Evolutionary conservation across 2,888 invertebrate species (phyloP).

Genomic region (Ceraclea dissimilis): DNA sequence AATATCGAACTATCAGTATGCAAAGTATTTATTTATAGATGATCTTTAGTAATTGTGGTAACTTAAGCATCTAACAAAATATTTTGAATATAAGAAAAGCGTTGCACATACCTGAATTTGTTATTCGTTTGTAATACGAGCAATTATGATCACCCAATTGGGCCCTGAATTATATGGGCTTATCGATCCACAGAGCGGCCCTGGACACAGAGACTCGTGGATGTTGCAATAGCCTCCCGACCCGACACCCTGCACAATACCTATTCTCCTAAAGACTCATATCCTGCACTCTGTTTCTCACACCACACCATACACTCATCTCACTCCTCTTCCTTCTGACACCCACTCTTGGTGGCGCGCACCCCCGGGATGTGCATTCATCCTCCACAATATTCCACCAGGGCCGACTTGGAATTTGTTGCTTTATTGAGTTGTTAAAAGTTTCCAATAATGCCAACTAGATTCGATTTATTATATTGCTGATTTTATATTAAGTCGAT

Average conservation of each 20-base stretch:
- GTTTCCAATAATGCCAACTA: not conserved
- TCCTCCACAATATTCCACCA: not conserved
- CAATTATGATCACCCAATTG: not conserved
- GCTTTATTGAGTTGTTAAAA: constrained; percentile 1
- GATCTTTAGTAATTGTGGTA: no score
- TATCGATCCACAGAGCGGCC: constrained; percentile 18
- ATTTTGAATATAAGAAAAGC: no score
- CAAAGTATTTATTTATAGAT: no score
- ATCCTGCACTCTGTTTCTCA: not conserved
- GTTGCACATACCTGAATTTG: no score
- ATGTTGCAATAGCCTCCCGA: constrained; percentile 7
- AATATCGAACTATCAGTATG: no score
- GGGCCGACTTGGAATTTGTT: not conserved
- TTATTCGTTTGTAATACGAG: no score
- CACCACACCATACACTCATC: not conserved
- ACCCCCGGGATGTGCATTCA: not conserved
- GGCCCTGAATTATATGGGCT: constrained; percentile 3
- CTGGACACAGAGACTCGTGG: constrained; percentile 13
- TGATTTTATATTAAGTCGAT: not conserved
- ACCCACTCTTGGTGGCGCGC: not conserved
- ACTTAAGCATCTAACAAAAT: no score
- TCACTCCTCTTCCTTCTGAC: not conserved
- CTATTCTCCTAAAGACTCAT: not conserved
- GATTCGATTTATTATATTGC: not conserved
- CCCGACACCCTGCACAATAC: not conserved